Conservation (phyloP, 2,888 invertebrate species). For the Lithophane socia region DNA sequence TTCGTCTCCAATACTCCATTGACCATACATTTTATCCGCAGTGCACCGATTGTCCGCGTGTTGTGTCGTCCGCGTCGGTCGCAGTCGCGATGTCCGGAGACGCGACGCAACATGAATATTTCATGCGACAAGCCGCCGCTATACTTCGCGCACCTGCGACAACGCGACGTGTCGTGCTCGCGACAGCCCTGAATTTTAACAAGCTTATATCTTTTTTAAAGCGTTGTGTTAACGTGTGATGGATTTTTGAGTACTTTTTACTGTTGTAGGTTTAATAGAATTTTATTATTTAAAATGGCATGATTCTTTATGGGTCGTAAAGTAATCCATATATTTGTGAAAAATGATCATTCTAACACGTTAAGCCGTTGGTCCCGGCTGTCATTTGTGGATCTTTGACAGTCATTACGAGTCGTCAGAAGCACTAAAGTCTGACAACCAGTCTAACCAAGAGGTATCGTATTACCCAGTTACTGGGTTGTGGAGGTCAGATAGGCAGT, state of each 20-base stretch:
- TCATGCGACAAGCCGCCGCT: slow-evolving; percentile 48
- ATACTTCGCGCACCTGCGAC: slow-evolving; percentile 56
- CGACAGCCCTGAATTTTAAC: slow-evolving; percentile 51
- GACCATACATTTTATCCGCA: slow-evolving; percentile 22
- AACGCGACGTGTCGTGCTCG: slow-evolving; percentile 37
- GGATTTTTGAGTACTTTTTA: slow-evolving; percentile 25
- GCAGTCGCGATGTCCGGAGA: slow-evolving; percentile 49
- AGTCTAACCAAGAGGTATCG: no score
- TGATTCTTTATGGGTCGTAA: slow-evolving; percentile 13
- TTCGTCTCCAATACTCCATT: slow-evolving; percentile 1
- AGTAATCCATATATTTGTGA: neutral
- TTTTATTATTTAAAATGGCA: slow-evolving; percentile 12
- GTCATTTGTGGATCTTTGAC: no score
- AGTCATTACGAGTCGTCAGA: no score
- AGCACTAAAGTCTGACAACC: no score
- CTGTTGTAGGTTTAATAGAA: neutral
- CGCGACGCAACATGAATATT: slow-evolving; percentile 57
- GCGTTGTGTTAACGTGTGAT: slow-evolving; percentile 9
- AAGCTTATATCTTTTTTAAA: slow-evolving; percentile 14
- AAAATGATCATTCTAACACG: no score
- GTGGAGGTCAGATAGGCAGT: no score
- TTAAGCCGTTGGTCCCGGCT: no score
- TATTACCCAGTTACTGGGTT: no score
- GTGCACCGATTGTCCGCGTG: slow-evolving; percentile 12
- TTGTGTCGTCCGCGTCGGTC: slow-evolving; percentile 18